Evolutionary conservation across 37 sponge, comb jelly and placozoan species (phyloP), one percentile per base, ranked within the genome.

Genomic region (Halisarca cf. caerulea): DNA sequence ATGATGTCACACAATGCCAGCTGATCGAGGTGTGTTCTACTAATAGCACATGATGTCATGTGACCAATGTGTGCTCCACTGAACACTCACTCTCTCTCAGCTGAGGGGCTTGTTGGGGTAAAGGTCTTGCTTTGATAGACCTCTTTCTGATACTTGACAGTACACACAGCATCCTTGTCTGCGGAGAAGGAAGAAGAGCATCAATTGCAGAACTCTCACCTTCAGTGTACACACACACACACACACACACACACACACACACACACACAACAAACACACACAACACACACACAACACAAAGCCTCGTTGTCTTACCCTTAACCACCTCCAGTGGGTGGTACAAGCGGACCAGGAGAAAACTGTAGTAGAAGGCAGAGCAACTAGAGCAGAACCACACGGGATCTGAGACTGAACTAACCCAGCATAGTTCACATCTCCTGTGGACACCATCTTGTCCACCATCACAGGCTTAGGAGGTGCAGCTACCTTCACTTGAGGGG

Each of bases 151-250:
- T 41, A 74, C 44, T 6, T 1, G 45, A 74, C 9, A 23, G 25
- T 43, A 25, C 77, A 74, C 43, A 74, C 24, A 21, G 9, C 43
- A 42, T 81, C 64, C 58, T 79, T 79, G 36, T 79, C 80, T 68
- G 34, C 25, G 17, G 57, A 27, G 60, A 27, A 27, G 60, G 7
- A 2, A 59, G 60, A 59, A 59, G 7, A 59, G 60, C 23, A 2
- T 3, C 25, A n/a, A n/a, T n/a, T n/a, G 17, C 15, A 54, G 57
- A 18, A 17, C 57, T 17, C 11, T 54, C 57, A 54, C 57, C 57
- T 17, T 54, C 57, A 11, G 17, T 54, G 57, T 18, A 17, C 17
- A 17, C 15, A 54, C 57, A 54, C 57, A 18, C 57, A n/a, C n/a
- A n/a, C n/a, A n/a, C n/a, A n/a, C n/a, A n/a, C 30, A 62, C 6